Evolutionary conservation across 2,113 vertebrate genomes (phyloP).

Genomic region (Indri indri): DNA sequence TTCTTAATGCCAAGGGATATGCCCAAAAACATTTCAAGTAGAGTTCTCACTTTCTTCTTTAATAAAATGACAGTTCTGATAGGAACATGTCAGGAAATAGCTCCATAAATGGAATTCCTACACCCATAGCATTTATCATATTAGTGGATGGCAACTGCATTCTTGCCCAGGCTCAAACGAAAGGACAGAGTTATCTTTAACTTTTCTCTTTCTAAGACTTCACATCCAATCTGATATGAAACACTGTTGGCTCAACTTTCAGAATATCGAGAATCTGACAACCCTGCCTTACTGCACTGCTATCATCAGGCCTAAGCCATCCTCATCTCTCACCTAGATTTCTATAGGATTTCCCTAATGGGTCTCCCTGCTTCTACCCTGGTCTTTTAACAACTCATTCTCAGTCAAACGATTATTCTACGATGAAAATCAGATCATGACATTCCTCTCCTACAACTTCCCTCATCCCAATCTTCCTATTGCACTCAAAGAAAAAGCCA

Average conservation of each 20-base stretch:
- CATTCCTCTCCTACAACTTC: not conserved
- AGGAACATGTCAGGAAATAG: not conserved
- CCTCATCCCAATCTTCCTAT: too few species aligned
- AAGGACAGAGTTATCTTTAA: not conserved
- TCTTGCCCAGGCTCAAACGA: not conserved
- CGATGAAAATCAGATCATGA: not conserved
- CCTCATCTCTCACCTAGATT: not conserved
- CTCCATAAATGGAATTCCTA: not conserved
- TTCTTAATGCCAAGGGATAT: not conserved
- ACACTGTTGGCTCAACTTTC: not conserved
- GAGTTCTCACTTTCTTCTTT: not conserved
- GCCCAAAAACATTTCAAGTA: not conserved
- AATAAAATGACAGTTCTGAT: not conserved
- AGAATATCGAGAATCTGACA: not conserved
- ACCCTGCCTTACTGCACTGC: not conserved
- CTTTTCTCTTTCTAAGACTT: not conserved
- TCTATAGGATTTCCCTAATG: not conserved
- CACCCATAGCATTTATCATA: not conserved
- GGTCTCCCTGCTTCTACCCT: not conserved
- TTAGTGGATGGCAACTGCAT: not conserved
- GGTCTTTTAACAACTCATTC: not conserved
- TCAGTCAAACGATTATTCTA: not conserved
- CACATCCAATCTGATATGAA: not conserved
- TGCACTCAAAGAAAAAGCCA: not conserved
- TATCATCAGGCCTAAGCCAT: not conserved